Evolutionary conservation across 2,888 invertebrate genomes (phyloP), one percentile per base, ranked within the genome.

Genomic region (Abscondita cerata): DNA sequence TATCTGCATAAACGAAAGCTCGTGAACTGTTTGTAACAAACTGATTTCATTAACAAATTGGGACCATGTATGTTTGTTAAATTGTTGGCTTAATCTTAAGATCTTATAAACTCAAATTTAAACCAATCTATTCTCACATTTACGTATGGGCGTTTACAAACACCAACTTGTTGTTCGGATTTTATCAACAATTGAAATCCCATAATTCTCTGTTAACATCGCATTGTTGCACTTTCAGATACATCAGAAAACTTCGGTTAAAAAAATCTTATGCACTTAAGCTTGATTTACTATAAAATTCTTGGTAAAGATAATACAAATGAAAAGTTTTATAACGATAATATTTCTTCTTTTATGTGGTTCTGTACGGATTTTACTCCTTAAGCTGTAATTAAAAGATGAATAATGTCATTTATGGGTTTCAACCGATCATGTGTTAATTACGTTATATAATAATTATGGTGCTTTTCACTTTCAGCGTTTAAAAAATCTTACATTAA

Each of bases 31-130:
- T 61, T 50, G 65, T 69, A 68, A 68, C 68, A 70, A 73, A 72
- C 75, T 73, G 76, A 75, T 75, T 75, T 75, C 76, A 75, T 75
- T 76, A 75, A 76, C 75, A 76, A 76, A 76, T 75, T 74, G 75
- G 74, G 74, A 68, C 72, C 74, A 69, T 76, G 76, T 75, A 67
- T 54, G 54, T 53, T 33, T 65, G 65, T 67, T 71, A 72, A 59
- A 72, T 71, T 70, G 71, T 70, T 67, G 63, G 68, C 67, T 68
- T 70, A 72, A 73, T 75, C 72, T 71, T 65, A 68, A 67, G 68
- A 72, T 73, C 72, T 66, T 44, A 63, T 59, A 63, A 62, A 64
- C 62, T 65, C 66, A 68, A 68, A 59, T 59, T 62, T 52, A 67
- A 66, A 65, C 68, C 69, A 33, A 69, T 69, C 69, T 70, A 70